Conservation (phyloP, 2,113 vertebrate species). For the Hyperopisus bebe region DNA sequence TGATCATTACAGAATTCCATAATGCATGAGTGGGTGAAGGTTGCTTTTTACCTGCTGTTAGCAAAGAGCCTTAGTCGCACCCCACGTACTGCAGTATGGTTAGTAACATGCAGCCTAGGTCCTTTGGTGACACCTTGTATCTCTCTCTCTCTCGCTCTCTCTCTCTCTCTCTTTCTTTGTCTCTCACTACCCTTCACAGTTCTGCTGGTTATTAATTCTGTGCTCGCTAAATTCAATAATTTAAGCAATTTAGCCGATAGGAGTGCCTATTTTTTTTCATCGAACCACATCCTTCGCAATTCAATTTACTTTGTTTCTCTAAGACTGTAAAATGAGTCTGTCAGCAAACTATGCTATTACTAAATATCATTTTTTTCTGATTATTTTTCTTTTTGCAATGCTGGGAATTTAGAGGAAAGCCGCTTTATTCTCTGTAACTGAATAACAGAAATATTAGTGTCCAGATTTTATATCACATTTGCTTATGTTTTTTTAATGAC, state of each 20-base stretch:
- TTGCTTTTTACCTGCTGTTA: not conserved
- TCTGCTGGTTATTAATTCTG: conserved; percentile 5
- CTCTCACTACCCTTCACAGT: not conserved
- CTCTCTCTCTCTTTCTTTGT: not conserved
- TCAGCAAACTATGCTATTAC: not conserved
- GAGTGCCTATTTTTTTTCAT: not conserved
- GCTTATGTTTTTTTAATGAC: not conserved
- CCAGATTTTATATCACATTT: not conserved
- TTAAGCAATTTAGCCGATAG: not conserved
- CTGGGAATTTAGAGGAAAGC: not conserved
- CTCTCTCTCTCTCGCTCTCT: not conserved
- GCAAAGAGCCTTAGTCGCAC: not conserved
- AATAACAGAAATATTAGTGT: not conserved
- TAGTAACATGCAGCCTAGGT: not conserved
- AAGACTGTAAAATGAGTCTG: not conserved
- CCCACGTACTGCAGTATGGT: not conserved
- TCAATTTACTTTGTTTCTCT: not conserved
- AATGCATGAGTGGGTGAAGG: not conserved
- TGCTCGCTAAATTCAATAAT: conserved; percentile 12
- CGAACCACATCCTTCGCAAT: conserved; percentile 2
- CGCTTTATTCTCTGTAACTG: not conserved
- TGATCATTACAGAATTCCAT: not conserved
- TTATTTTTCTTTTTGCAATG: not conserved
- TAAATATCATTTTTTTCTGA: not conserved
- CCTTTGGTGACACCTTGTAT: not conserved